Evolutionary conservation across 1,140 invertebrate species (phyloP).

Genomic region (Holcopasites calliopsidis): DNA sequence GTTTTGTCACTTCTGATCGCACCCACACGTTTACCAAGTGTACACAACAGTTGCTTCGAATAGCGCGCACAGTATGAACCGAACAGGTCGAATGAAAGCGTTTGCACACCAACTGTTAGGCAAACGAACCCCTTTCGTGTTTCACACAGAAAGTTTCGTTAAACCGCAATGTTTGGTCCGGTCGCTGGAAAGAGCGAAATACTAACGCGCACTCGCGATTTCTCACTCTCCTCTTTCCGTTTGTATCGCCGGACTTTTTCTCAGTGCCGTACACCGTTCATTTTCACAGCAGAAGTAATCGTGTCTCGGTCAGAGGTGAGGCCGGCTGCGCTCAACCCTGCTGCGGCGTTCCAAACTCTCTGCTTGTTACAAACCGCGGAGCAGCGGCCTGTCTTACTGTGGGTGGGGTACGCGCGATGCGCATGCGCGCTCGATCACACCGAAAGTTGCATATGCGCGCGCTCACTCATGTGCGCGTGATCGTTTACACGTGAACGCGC

Average conservation of each 20-base stretch:
- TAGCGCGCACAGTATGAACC: background rate
- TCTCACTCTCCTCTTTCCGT: background rate
- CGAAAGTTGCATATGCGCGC: constrained; percentile 32
- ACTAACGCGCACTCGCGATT: constrained; percentile 4
- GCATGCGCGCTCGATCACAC: constrained; percentile 42
- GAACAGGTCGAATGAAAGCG: background rate
- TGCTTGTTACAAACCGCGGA: constrained; percentile 47
- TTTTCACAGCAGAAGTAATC: constrained; percentile 42
- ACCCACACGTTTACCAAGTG: background rate
- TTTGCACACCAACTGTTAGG: too few species aligned
- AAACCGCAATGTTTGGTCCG: background rate
- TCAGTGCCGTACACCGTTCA: constrained; percentile 29
- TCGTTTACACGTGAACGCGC: constrained; percentile 20
- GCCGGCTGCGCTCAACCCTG: constrained; percentile 62
- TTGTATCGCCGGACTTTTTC: background rate
- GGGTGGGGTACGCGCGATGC: constrained; percentile 50
- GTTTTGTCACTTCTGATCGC: background rate
- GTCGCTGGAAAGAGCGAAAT: background rate
- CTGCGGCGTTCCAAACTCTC: constrained; percentile 49
- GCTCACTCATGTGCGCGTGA: constrained; percentile 24
- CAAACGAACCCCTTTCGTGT: background rate
- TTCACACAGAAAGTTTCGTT: background rate
- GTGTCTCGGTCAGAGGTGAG: constrained; percentile 29
- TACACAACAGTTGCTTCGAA: background rate
- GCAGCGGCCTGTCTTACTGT: constrained; percentile 55